Evolutionary conservation across 2,888 invertebrate genomes (phyloP), one percentile per base, ranked within the genome.

Genomic region (Ichneumon xanthorius): DNA sequence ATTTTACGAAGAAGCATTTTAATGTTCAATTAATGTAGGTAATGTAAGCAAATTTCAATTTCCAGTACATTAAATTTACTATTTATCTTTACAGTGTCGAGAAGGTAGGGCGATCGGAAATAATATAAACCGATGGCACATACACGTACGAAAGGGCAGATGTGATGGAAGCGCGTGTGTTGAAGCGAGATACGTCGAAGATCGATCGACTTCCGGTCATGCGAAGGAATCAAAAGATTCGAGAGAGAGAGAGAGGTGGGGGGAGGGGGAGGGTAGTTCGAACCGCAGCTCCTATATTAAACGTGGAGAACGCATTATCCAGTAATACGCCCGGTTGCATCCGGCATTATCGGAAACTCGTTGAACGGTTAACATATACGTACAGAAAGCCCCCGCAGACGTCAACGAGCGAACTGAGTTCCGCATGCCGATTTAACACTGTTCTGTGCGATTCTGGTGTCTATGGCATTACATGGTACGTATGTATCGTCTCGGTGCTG

Each of bases 301-400:
- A 83, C 68, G 72, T 50, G 68, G 72, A 86, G 89, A 88, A 89
- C 88, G 89, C 90, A 90, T 91, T 92, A 92, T 91, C 90, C 91
- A 86, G 88, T 90, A 92, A 91, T 91, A 90, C 90, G 90, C 88
- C 88, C 89, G 88, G 87, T 87, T 90, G 91, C 90, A 88, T 91
- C 90, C 88, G 89, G 89, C 89, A 90, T 92, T 91, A 92, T 92
- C 90, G 92, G 91, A 91, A 91, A 91, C 91, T 91, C 91, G 90
- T 92, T 87, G 84, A 87, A 55, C 61, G 45, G 16, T 55, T 63
- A 26, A 48, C 70, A 79, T 65, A 19, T 55, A 45, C 26, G 68
- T 16, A 58, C 11, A n/a, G 48, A n/a, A 58, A 67, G 45, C 77
- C 45, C 22, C 16, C 58, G 53, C 40, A 68, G 83, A 82, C 82